Percentiles rank a stretch among this genome's conserved stretches.
Evolutionary conservation across 2,113 vertebrate genomes (phyloP).

Genomic region (Microcebus murinus): DNA sequence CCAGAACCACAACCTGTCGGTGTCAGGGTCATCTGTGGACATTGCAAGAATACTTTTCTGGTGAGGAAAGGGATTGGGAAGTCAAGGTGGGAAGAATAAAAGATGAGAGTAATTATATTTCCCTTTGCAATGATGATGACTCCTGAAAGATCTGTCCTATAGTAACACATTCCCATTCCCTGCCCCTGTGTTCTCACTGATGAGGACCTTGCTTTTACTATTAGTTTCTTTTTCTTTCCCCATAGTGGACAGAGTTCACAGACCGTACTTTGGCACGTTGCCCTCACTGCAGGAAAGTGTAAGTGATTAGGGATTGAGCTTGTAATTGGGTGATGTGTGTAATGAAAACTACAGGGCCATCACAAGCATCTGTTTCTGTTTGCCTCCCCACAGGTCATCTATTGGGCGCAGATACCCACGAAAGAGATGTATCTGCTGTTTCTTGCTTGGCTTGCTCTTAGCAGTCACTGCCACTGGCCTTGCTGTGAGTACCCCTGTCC

Average conservation of each 20-base stretch:
- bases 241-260: constrained; percentile 95
- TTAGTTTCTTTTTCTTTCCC: constrained; percentile 64
- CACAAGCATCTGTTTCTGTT: neutral
- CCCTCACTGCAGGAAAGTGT: constrained; percentile 97
- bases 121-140: neutral
- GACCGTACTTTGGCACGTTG: constrained; percentile 94
- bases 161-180: neutral
- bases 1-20: constrained; percentile 94
- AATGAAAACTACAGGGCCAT: neutral
- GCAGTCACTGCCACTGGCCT: constrained; percentile 91
- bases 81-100: neutral
- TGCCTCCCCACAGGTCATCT: constrained; percentile 87
- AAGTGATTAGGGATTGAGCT: constrained; percentile 79
- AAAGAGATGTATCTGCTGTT: constrained; percentile 94
- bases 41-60: constrained; percentile 97
- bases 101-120: neutral
- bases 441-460: constrained; percentile 92
- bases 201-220: neutral
- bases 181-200: neutral
- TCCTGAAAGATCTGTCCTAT: neutral
- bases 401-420: constrained; percentile 94
- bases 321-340: neutral
- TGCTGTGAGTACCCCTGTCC: constrained; percentile 88
- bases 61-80: constrained; percentile 75
- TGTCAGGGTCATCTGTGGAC: constrained; percentile 93